Evolutionary conservation across 2,113 vertebrate species (phyloP).

Genomic region (Heterotilapia buettikoferi): DNA sequence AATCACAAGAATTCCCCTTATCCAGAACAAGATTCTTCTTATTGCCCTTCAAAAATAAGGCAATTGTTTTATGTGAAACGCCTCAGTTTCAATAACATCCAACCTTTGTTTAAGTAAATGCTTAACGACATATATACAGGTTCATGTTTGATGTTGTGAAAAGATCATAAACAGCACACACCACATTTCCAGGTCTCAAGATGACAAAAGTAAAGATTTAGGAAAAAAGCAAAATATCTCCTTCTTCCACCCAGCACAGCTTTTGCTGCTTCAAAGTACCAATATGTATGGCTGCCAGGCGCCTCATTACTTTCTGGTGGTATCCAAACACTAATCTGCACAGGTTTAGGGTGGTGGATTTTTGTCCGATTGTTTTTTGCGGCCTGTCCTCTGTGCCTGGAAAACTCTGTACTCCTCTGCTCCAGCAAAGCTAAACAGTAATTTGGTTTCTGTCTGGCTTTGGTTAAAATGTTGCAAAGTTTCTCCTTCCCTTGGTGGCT

Average conservation of each 20-base stretch:
- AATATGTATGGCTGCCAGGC: neutral
- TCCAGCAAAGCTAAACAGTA: constrained; percentile 23
- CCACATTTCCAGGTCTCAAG: neutral
- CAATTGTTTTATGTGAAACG: neutral
- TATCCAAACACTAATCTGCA: neutral
- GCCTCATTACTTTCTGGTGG: neutral
- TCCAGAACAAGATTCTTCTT: neutral
- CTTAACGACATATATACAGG: neutral
- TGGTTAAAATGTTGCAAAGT: constrained; percentile 14
- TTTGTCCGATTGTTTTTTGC: neutral
- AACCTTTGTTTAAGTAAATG: neutral
- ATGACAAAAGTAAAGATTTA: neutral
- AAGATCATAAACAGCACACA: neutral
- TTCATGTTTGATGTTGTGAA: neutral
- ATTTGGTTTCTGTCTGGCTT: constrained; percentile 30
- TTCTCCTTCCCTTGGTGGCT: constrained; percentile 12
- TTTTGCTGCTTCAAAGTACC: neutral
- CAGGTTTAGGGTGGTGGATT: neutral
- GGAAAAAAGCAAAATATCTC: neutral
- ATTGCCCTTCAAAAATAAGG: neutral
- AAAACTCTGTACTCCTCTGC: constrained; percentile 1
- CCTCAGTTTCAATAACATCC: neutral
- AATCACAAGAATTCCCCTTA: neutral
- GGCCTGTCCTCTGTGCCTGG: constrained; percentile 6
- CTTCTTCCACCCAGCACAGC: neutral